Evolutionary conservation across 2,888 invertebrate genomes (phyloP), one percentile per base, ranked within the genome.

Genomic region (Ichneumon xanthorius): DNA sequence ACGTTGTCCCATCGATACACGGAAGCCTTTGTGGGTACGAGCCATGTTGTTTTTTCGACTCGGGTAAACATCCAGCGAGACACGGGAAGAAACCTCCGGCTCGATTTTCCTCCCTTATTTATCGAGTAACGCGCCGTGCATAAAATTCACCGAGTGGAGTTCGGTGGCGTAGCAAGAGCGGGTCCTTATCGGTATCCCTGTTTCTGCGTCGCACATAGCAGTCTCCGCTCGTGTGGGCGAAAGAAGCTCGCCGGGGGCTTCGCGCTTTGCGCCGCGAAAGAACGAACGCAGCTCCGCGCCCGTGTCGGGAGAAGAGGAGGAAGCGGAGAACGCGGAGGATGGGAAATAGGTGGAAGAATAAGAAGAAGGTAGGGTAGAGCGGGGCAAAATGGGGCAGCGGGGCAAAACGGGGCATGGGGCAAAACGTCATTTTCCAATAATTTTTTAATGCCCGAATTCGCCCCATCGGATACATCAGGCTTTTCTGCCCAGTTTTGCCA

Each of bases 101-200:
- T 79, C 83, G 67, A 83, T 67, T 79, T 73, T 67, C 53, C 9
- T 83, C n/a, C 50, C 70, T 79, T 80, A 79, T 83, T 83, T 75
- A 75, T 79, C 78, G 40, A n/a, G 68, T 58, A 73, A 11, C 26
- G 68, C 70, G 40, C 2, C 53, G 78, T 72, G 55, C 73, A 63
- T 75, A 79, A 22, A 53, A 79, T 83, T 83, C 63, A 63, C 73
- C 11, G 61, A 40, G n/a, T 48, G 22, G 48, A 63, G n/a, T 19
- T 70, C 67, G 67, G 71, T 26, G 65, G 71, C 71, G 63, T 53
- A 37, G 63, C 22, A 22, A 58, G 45, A 48, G 67, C 65, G 40
- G 22, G 67, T 73, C 72, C 55, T 70, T 76, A 79, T 79, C 79
- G 63, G 71, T 71, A 65, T 71, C 63, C 61, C 67, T 26, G 30